Evolutionary conservation across 2,888 invertebrate species (phyloP).

Genomic region (Halictus quadricinctus): DNA sequence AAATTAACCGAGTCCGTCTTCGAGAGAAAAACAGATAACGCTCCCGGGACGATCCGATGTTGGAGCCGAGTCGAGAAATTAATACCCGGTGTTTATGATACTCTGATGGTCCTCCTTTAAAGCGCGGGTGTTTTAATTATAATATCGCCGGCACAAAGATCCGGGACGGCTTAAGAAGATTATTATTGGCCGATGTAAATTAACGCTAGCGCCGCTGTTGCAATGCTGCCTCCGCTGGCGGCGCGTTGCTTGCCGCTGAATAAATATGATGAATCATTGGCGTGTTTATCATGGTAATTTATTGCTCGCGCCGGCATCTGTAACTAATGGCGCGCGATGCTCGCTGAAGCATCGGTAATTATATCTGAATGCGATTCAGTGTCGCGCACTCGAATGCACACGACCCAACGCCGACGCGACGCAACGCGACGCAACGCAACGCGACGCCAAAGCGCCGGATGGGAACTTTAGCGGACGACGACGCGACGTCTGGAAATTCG

Average conservation of each 20-base stretch:
- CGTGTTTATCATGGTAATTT: constrained; percentile 59
- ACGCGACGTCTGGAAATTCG: constrained; percentile 12
- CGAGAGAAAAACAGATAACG: neutral
- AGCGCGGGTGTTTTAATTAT: constrained; percentile 25
- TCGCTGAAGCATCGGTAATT: constrained; percentile 57
- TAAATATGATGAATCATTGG: constrained; percentile 53
- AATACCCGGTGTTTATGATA: neutral
- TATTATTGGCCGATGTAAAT: constrained; percentile 35
- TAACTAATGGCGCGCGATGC: constrained; percentile 58
- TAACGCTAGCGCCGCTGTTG: constrained; percentile 25
- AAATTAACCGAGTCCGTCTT: neutral
- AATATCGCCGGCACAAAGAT: constrained; percentile 12
- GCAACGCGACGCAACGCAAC: neutral
- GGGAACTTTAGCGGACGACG: neutral
- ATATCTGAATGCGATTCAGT: constrained; percentile 59
- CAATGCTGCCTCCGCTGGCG: neutral
- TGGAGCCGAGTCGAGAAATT: neutral
- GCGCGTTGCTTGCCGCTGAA: constrained; percentile 17
- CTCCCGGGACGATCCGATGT: neutral
- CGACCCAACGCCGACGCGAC: neutral
- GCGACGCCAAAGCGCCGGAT: neutral
- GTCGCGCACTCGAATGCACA: constrained; percentile 41
- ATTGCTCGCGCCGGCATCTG: constrained; percentile 50
- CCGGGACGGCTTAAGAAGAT: constrained; percentile 18
- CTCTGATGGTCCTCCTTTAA: neutral